Evolutionary conservation across 2,113 vertebrate species (phyloP), one percentile per base, ranked within the genome.

Genomic region (Cryptomyrus ogoouensis): DNA sequence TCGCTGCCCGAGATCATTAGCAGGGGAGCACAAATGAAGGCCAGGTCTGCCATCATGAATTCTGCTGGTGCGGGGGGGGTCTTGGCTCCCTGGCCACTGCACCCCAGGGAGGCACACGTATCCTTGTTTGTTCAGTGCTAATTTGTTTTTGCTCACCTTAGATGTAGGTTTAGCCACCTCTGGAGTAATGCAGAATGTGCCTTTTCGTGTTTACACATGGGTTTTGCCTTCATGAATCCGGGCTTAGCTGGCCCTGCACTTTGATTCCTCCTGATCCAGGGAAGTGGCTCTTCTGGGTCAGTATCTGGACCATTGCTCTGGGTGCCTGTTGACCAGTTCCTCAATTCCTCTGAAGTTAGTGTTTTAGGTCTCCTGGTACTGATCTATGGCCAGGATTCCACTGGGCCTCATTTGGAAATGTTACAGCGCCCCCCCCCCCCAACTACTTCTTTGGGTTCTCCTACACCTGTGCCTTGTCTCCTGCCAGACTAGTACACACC

Each of bases 71-170:
- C 3, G 70, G 70, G 49, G 52, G 52, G 13, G 10, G 15, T 39
- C 31, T 19, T 7, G 35, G 35, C 74, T 80, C 35, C 35, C 70
- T 39, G 70, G 31, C 31, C 70, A 39, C 70, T 10, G 31, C 27
- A 39, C 70, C 13, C 74, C 35, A 3, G 74, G 74, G 74, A 80
- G 31, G 7, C 35, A 21, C 74, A 19, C 35, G 35, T 39, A 19
- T 21, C 74, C 74, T 80, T 42, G 74, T 80, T 80, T 80, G 74
- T 80, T 80, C 74, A 42, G 35, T 42, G 74, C 74, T 80, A 42
- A 80, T 80, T 80, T 80, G 74, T 80, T 80, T 80, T 42, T 80
- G 31, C 74, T 80, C 74, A 80, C 35, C 35, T 80, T 80, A 42
- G 74, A 8, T 80, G 74, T 39, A 80, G 74, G 74, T 19, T 39